phyloP scores from a whole-genome alignment of 53 echinoderm and acorn worm genomes.

The Echinometra lucunter region DNA sequence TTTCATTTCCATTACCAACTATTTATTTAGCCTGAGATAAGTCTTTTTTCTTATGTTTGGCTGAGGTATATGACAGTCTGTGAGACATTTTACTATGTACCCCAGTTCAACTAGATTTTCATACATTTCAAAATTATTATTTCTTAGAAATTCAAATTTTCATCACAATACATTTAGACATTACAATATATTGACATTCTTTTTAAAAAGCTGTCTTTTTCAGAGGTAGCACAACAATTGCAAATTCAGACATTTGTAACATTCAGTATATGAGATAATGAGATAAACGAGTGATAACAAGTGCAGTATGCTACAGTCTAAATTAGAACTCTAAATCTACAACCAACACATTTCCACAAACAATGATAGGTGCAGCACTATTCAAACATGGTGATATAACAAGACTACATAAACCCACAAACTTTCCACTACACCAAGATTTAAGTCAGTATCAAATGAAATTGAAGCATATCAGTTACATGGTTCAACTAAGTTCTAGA shows the following conservation, averaged over 20 bases:
- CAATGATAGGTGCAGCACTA: conserved; percentile 57
- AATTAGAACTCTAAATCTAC: too few relatives aligned
- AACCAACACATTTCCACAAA: conserved; percentile 40
- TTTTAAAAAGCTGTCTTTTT: conserved; percentile 70
- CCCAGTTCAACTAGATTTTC: conserved; percentile 49
- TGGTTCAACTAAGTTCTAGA: too few relatives aligned
- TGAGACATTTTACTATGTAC: conserved; percentile 47
- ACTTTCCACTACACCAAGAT: conserved; percentile 6
- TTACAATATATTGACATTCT: conserved; percentile 65
- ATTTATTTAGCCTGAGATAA: conserved; percentile 70
- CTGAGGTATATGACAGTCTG: conserved; percentile 64
- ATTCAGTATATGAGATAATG: conserved; percentile 21
- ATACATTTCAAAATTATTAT: conserved; percentile 56
- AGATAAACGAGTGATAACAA: conserved; percentile 39
- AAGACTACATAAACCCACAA: conserved; percentile 41
- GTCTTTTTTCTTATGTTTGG: conserved; percentile 49
- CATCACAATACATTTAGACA: conserved; percentile 65
- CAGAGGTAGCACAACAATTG: conserved; percentile 74
- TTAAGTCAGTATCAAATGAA: neutral
- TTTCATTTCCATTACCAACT: conserved; percentile 58
- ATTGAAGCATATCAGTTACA: neutral
- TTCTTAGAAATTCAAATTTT: conserved; percentile 68
- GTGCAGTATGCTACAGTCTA: conserved; percentile 21
- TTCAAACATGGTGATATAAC: conserved; percentile 36
- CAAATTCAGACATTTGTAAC: conserved; percentile 66